Conservation (phyloP, 2,113 vertebrate genomes). For the Arothron firmamentum region DNA sequence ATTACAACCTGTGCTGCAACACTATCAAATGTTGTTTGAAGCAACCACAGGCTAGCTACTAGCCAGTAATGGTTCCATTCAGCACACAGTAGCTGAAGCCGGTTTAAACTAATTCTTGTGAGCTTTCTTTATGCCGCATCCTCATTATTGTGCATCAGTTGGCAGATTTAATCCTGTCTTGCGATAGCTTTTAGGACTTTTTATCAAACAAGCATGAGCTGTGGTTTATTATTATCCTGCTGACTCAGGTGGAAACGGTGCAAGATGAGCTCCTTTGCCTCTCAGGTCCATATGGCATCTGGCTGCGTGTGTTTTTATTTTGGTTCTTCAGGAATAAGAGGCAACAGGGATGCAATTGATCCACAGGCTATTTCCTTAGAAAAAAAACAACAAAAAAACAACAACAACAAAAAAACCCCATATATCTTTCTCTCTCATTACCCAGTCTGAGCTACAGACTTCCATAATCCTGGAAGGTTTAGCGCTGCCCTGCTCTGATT, state of each 20-base stretch:
- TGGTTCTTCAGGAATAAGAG: slow-evolving; percentile 52
- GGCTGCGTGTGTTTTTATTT: slow-evolving; percentile 46
- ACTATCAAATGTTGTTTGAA: no score
- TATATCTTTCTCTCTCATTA: slow-evolving; percentile 75
- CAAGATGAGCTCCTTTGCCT: slow-evolving; percentile 13
- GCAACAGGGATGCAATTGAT: slow-evolving; percentile 63
- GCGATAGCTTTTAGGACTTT: no score
- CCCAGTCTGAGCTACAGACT: slow-evolving; percentile 76
- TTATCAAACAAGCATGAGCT: no score
- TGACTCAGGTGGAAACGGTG: slow-evolving; percentile 1
- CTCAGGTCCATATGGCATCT: slow-evolving; percentile 39
- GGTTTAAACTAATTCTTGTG: no score
- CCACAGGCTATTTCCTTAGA: slow-evolving; percentile 57
- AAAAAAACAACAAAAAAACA: not conserved
- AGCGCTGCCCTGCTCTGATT: slow-evolving; percentile 74
- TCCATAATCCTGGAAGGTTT: slow-evolving; percentile 81
- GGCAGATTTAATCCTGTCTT: no score
- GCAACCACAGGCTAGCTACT: no score
- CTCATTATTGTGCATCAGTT: no score
- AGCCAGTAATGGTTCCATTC: no score
- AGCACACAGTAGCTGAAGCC: no score
- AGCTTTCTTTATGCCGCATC: no score
- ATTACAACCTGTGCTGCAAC: no score
- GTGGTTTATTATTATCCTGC: not conserved
- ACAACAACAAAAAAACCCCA: not conserved